These are phyloP conservation scores for Linnaemya vulpina DNA, from an alignment of 2,888 invertebrate genomes.

Conservation along the genomic window DNA sequence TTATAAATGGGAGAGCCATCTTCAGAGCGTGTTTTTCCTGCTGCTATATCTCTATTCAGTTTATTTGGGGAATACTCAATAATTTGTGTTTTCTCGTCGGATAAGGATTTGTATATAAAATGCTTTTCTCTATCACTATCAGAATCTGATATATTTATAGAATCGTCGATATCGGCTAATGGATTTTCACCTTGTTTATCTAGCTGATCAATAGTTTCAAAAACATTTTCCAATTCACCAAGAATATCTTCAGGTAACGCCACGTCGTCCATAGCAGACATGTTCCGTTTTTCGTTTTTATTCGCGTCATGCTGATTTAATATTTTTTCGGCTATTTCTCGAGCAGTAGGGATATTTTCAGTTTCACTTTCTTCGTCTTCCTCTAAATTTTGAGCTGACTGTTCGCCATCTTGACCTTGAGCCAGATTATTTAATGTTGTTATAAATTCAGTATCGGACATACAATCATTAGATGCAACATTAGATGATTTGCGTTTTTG, in stretches of 20 bases:
- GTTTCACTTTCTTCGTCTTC: conserved; percentile 74
- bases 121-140: conserved; percentile 53
- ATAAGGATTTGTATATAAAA: conserved; percentile 44
- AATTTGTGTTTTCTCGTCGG: conserved; percentile 48
- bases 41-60: background rate
- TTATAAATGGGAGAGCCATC: conserved; percentile 65
- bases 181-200: conserved; percentile 13
- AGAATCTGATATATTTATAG: conserved; percentile 60
- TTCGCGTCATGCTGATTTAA: conserved; percentile 60
- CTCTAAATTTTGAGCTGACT: conserved; percentile 4
- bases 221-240: conserved; percentile 72
- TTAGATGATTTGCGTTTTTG: conserved; percentile 31
- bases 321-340: conserved; percentile 80
- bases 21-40: background rate
- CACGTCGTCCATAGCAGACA: conserved; percentile 14
- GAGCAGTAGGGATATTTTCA: conserved; percentile 77
- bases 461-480: conserved; percentile 44
- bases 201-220: conserved; percentile 74
- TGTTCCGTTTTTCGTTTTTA: conserved; percentile 1
- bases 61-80: conserved; percentile 22
- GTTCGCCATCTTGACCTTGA: conserved; percentile 66
- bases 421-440: conserved; percentile 75
- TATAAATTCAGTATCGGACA: conserved; percentile 77
- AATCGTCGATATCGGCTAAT: conserved; percentile 35
- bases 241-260: conserved; percentile 72